Evolutionary conservation across 2,113 vertebrate genomes (phyloP).

Genomic region (Nerophis ophidion): DNA sequence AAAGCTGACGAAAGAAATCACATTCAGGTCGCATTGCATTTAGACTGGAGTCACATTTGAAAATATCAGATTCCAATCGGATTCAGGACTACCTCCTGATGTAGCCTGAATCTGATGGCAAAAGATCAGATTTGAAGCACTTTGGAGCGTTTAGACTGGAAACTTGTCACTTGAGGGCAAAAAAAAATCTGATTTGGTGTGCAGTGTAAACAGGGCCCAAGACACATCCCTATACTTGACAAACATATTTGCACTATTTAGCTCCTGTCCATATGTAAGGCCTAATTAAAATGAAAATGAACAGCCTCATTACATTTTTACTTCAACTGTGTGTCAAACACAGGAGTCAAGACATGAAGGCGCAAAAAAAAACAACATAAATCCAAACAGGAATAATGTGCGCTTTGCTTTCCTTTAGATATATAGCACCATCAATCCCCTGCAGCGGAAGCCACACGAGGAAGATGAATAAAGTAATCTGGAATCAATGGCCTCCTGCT

Average conservation of each 20-base stretch:
- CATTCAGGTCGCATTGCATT: too few species aligned
- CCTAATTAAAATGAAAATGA: conserved; percentile 36
- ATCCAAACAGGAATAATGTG: neutral
- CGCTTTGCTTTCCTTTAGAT: conserved; percentile 42
- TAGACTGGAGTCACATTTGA: too few species aligned
- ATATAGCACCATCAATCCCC: conserved; percentile 59
- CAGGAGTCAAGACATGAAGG: conserved; percentile 3
- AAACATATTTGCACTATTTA: conserved; percentile 5
- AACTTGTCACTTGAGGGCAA: too few species aligned
- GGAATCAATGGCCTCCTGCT: conserved; percentile 59
- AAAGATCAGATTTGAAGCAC: too few species aligned
- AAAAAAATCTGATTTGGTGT: too few species aligned
- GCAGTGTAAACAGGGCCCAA: too few species aligned
- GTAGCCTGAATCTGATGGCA: too few species aligned
- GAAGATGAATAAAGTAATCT: conserved; percentile 66
- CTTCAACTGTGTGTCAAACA: conserved; percentile 40
- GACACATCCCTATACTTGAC: neutral
- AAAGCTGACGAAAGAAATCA: too few species aligned
- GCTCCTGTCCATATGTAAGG: conserved; percentile 15
- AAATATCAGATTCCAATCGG: too few species aligned
- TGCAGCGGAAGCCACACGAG: conserved; percentile 32
- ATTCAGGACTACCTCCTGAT: too few species aligned
- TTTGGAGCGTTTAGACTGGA: too few species aligned
- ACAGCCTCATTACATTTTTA: conserved; percentile 24
- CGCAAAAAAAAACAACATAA: conserved; percentile 20